Percentiles rank a stretch among this genome's conserved stretches.
Evolutionary conservation across 1,140 invertebrate genomes (phyloP).

Genomic region (Pseudomyrmex cubaensis): DNA sequence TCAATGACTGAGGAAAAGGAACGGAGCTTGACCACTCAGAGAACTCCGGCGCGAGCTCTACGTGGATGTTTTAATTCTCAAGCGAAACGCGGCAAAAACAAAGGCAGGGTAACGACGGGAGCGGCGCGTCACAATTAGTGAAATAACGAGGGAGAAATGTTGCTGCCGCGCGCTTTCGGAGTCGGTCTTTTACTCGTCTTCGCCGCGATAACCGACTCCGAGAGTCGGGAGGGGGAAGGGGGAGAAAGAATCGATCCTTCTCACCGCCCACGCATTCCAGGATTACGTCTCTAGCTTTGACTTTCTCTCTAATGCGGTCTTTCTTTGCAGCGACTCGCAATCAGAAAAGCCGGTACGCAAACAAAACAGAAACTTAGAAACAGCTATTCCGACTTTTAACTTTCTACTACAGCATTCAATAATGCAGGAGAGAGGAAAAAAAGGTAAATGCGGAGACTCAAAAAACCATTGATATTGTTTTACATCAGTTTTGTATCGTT

Average conservation of each 20-base stretch:
- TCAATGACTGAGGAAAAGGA: conserved; percentile 32
- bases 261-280: not conserved
- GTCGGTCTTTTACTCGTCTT: conserved; percentile 13
- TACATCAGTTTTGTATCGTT: too few species aligned
- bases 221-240: not conserved
- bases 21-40: not conserved
- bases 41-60: not conserved
- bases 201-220: not conserved
- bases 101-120: conserved; percentile 14
- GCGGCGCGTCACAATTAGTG: conserved; percentile 66
- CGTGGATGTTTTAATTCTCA: conserved; percentile 63
- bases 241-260: conserved; percentile 17
- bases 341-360: not conserved
- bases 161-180: not conserved
- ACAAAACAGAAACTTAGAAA: not conserved
- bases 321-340: not conserved
- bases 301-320: not conserved
- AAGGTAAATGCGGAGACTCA: too few species aligned
- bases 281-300: conserved; percentile 36
- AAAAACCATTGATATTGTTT: too few species aligned
- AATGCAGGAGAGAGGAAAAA: not conserved
- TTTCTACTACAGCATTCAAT: not conserved
- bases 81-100: conserved; percentile 56
- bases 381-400: not conserved
- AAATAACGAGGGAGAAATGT: conserved; percentile 65